phyloP scores from a whole-genome alignment of 2,888 invertebrate genomes.

The Stegophylla sp. region DNA sequence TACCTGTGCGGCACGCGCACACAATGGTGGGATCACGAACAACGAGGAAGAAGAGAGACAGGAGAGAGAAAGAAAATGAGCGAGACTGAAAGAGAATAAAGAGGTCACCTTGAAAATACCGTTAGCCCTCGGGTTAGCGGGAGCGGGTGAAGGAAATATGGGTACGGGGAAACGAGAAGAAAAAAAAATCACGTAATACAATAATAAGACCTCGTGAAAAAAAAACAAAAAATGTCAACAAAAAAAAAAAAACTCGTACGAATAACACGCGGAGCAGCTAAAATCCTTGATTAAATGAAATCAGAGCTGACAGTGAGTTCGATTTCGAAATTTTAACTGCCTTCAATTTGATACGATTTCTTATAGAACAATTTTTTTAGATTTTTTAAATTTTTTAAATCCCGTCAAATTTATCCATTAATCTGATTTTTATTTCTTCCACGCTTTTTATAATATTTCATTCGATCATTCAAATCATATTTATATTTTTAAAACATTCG shows the following conservation, averaged over 20 bases:
- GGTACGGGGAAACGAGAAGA: background rate
- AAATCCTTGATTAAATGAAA: too few relatives aligned
- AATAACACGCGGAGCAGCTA: too few relatives aligned
- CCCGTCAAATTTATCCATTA: too few relatives aligned
- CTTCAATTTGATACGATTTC: too few relatives aligned
- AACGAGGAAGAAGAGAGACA: background rate
- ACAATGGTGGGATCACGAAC: background rate
- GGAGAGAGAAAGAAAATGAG: background rate
- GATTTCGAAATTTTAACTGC: too few relatives aligned
- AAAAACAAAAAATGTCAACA: background rate
- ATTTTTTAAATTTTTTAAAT: too few relatives aligned
- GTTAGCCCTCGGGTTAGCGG: background rate
- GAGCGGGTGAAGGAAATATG: background rate
- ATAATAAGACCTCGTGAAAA: background rate
- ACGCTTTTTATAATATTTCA: too few relatives aligned
- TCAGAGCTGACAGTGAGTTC: too few relatives aligned
- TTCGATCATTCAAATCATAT: too few relatives aligned
- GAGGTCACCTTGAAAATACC: background rate
- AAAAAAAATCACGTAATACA: background rate
- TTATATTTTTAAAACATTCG: too few relatives aligned
- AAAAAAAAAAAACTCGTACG: background rate
- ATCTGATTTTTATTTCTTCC: too few relatives aligned
- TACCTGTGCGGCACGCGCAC: slow-evolving; percentile 11
- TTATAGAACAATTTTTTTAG: too few relatives aligned
- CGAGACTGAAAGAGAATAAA: background rate